Conservation (phyloP, 2,113 vertebrate species). For the Forbesichthys agassizii region DNA sequence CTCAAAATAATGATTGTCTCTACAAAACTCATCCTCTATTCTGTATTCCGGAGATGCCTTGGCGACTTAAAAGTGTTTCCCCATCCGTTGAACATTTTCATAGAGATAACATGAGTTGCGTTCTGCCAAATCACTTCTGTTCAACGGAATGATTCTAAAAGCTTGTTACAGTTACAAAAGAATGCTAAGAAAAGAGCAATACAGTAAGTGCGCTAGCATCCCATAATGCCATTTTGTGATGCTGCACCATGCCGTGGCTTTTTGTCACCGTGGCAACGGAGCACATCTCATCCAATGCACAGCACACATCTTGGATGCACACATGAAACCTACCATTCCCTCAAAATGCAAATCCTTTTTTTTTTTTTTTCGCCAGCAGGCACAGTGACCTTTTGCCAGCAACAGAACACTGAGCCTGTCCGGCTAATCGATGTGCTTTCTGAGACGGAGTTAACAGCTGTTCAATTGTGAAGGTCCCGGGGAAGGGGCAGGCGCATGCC, state of each 20-base stretch:
- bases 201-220: not conserved
- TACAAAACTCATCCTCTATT: conserved; percentile 50
- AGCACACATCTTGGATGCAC: not conserved
- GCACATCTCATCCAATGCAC: conserved; percentile 22
- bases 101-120: conserved; percentile 55
- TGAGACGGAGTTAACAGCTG: conserved; percentile 27
- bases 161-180: too few species aligned
- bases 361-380: conserved; percentile 1
- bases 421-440: conserved; percentile 49
- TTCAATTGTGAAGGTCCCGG: conserved; percentile 10
- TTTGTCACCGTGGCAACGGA: conserved; percentile 47
- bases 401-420: not conserved
- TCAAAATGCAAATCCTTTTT: conserved; percentile 54
- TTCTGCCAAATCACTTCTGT: conserved; percentile 52
- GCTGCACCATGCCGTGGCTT: not conserved
- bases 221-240: conserved; percentile 16
- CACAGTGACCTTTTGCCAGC: conserved; percentile 33
- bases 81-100: conserved; percentile 52
- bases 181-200: conserved; percentile 19
- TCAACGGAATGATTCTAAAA: conserved; percentile 38
- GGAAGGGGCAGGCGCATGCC: conserved; percentile 8
- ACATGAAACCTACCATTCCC: conserved; percentile 40
- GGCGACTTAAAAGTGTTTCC: conserved; percentile 41
- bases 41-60: conserved; percentile 40
- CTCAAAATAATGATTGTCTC: conserved; percentile 25